Base-by-base conservation (phyloP, 2,113 vertebrate species). In the Tachuris rubrigastra region DNA sequence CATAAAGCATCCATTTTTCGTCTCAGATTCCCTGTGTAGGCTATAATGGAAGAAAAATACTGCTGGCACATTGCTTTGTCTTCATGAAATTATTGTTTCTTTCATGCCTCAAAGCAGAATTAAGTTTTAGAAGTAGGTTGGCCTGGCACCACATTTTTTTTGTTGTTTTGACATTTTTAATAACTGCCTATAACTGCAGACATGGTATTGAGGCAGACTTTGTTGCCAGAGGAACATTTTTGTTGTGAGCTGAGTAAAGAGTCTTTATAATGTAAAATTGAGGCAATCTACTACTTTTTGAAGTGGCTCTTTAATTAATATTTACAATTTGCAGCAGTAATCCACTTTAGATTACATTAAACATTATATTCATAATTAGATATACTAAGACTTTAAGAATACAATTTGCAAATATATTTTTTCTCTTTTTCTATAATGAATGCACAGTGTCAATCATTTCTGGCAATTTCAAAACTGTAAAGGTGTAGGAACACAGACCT, bases 31-130 rank as follows among this genome's bases (percentile, higher is more conserved):
- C 95, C 90, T 97, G 96, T 96, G 90, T 98, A 98, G 97, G 90
- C 96, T 93, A 59, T 95, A 94, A 97, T 28, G 87, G 88, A 98
- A 97, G 96, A 71, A 96, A 96, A 93, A 97, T 97, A 97, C 92
- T 98, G 97, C 98, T 97, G 97, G 94, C 89, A 91, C 94, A 97
- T 96, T 95, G 93, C 97, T 98, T 95, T 98, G 97, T 98, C 98
- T 98, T 98, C 96, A 94, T 94, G 41, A 95, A 97, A 97, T 98
- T 97, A 98, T 97, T 98, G 96, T 96, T 97, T 93, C 95, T 93
- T 96, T 95, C 94, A 94, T 96, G 75, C 95, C 95, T 98, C 83
- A 42, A 95, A 97, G 89, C 93, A 96, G 90, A 97, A 97, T 93
- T 97, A 89, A 89, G 89, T 97, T 97, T 96, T 93, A 97, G 92